Percentiles rank a stretch among this genome's conserved stretches.
These are phyloP conservation scores for Theonella swinhoei DNA, from an alignment of 37 sponge, comb jelly and placozoan genomes.

Conservation along the genomic window DNA sequence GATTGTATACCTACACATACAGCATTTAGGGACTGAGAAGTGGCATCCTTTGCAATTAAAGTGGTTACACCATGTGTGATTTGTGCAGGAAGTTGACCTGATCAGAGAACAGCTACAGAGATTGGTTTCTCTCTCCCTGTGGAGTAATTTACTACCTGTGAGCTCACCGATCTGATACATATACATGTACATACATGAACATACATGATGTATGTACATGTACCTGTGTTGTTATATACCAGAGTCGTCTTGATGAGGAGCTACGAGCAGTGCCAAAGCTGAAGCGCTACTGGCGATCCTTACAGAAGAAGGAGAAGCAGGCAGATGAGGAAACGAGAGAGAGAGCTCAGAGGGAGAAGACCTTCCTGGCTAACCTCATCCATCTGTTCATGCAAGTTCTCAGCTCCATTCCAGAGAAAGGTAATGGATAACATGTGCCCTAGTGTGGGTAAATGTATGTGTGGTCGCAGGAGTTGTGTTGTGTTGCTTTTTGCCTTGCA, in stretches of 20 bases:
- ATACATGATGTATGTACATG: no score
- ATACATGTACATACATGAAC: no score
- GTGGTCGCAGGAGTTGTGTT: not conserved
- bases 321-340: constrained; percentile 47
- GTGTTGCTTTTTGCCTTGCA: not conserved
- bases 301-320: constrained; percentile 79
- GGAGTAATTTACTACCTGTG: constrained; percentile 80
- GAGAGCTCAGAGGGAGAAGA: constrained; percentile 55
- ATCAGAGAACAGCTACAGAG: constrained; percentile 89
- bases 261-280: constrained; percentile 53
- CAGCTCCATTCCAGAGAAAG: constrained; percentile 61
- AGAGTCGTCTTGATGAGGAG: constrained; percentile 75
- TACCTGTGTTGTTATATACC: no score
- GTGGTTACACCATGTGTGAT: not conserved
- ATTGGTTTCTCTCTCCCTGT: constrained; percentile 82
- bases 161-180: not conserved
- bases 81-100: constrained; percentile 87
- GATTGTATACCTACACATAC: not conserved
- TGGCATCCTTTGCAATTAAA: not conserved
- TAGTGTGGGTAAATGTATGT: not conserved
- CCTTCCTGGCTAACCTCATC: constrained; percentile 76
- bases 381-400: constrained; percentile 78
- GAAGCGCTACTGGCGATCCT: constrained; percentile 78
- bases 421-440: constrained; percentile 1
- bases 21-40: not conserved